Conservation (phyloP, 1,140 invertebrate species). For the Penaeus japonicus region DNA sequence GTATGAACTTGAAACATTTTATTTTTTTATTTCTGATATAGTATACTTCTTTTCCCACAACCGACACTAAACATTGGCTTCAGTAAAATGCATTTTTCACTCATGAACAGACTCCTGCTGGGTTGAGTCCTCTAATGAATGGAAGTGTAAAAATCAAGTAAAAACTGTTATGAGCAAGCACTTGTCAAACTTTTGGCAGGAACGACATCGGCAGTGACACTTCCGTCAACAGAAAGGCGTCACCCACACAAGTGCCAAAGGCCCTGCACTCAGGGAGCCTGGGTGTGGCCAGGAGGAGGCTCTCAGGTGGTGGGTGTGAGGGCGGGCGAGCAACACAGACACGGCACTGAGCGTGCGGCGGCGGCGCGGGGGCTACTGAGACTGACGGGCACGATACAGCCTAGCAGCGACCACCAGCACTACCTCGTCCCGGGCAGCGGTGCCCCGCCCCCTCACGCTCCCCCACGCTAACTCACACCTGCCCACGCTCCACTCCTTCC, state of each 20-base stretch:
- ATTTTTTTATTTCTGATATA: no score
- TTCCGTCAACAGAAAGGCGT: slow-evolving; percentile 15
- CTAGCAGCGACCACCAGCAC: not conserved
- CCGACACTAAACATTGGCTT: no score
- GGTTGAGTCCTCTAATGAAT: not conserved
- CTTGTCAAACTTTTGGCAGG: slow-evolving; percentile 31
- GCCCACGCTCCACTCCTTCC: slow-evolving; percentile 43
- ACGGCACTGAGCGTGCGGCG: slow-evolving; percentile 21
- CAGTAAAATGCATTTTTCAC: no score
- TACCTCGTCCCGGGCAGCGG: not conserved
- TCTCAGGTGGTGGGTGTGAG: slow-evolving; percentile 44
- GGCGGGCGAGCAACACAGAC: slow-evolving; percentile 41
- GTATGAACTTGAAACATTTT: no score
- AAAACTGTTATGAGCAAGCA: not conserved
- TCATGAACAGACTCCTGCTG: no score
- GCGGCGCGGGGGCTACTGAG: slow-evolving; percentile 43
- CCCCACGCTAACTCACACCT: slow-evolving; percentile 21
- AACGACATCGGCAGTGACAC: not conserved
- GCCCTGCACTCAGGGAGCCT: not conserved
- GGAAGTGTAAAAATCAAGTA: slow-evolving; percentile 7
- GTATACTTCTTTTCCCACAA: no score
- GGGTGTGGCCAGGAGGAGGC: slow-evolving; percentile 14
- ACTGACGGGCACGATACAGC: not conserved
- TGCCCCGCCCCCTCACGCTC: not conserved
- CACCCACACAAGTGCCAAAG: not conserved